phyloP scores from a whole-genome alignment of 2,113 vertebrate genomes.

The Neotragus moschatus region DNA sequence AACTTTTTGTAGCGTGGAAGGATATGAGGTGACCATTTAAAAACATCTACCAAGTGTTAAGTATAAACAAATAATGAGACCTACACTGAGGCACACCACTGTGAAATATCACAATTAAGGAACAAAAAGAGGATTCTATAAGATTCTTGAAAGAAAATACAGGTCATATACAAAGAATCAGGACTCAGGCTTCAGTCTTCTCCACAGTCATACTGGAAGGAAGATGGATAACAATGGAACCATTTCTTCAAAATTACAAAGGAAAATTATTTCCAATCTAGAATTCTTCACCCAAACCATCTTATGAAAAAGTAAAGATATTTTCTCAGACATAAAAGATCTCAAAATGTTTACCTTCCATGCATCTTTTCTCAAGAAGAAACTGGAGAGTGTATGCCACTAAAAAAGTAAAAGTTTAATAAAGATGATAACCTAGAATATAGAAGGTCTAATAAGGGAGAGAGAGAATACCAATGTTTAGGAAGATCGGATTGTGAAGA shows the following conservation, averaged over 20 bases:
- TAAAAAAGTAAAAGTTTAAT: neutral
- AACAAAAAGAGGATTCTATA: neutral
- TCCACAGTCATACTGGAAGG: neutral
- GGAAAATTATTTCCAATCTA: neutral
- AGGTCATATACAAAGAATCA: neutral
- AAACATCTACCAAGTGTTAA: neutral
- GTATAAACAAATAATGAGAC: neutral
- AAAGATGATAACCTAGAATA: neutral
- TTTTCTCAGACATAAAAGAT: neutral
- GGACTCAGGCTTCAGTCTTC: neutral
- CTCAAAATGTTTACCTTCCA: neutral
- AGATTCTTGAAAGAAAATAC: neutral
- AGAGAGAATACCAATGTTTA: neutral
- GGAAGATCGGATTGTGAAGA: neutral
- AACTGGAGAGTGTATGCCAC: neutral
- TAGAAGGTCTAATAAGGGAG: neutral
- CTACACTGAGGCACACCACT: neutral
- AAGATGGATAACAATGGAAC: neutral
- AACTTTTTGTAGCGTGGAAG: neutral
- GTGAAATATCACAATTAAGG: neutral
- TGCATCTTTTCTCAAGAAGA: neutral
- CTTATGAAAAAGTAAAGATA: neutral
- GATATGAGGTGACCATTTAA: neutral
- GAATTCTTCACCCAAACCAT: neutral
- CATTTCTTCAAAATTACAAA: conserved; percentile 11